Evolutionary conservation across 2,888 invertebrate genomes (phyloP), one percentile per base, ranked within the genome.

Genomic region (Periphyllus acericola): DNA sequence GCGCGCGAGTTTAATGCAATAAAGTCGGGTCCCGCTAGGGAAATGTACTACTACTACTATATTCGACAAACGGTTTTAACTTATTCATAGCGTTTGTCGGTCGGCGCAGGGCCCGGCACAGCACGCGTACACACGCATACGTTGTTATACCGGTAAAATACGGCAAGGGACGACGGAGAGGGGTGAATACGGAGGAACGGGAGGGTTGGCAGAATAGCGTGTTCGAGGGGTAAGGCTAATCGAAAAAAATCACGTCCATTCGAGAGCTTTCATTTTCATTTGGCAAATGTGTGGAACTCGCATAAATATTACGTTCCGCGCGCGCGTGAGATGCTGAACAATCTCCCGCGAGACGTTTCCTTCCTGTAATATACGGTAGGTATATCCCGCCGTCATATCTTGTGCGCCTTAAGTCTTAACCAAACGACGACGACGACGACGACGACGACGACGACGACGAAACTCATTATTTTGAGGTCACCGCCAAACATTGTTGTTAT

Each of bases 171-270:
- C 1, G 21, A 46, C 8, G 36, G 5, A 6, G 46, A 25, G 29
- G 25, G 82, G 46, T 8, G 29, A 11, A 11, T 0, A 29, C 68
- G 29, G 11, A n/a, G 11, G 68, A 0, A 11, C 11, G 8, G 6
- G 11, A 29, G 68, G 25, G 68, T 66, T 66, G 66, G 25, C 66
- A 17, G n/a, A 36, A 21, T 21, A n/a, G 25, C 17, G 25, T 8
- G 25, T 21, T 66, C n/a, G 32, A 21, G 71, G 71, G 17, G 36
- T 17, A 36, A 74, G 72, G 55, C 83, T 75, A 75, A 75, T 83
- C 83, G 83, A 83, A 83, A 83, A 83, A 83, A 83, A 83, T 80
- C 86, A 87, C 74, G 71, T 60, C 85, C 85, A 29, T 80, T 68
- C 78, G 14, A 17, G 60, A 72, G 80, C 72, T 86, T 85, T 85